Base-by-base conservation (phyloP, 2,113 vertebrate species). In the Oreotrochilus melanogaster region DNA sequence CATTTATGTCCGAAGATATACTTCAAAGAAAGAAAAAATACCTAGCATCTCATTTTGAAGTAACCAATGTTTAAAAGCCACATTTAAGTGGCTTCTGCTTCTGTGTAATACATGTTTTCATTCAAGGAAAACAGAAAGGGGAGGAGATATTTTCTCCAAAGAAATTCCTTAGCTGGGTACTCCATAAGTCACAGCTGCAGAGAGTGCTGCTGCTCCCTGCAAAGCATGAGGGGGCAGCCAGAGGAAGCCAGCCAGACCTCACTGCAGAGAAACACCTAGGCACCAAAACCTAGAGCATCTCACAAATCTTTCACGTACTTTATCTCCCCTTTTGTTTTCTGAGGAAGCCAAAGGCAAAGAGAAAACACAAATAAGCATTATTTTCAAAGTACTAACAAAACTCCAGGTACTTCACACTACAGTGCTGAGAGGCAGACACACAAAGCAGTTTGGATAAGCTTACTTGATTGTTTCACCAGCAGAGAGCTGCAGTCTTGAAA, bases 1-100 rank as follows among this genome's bases (percentile, higher is more conserved):
- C 64, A 56, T 66, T 92, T 88, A 64, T 5, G 25, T 58, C 25
- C 16, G 30, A 89, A 88, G 78, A 88, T 35, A 76, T 1, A 97
- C 89, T 95, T 94, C 95, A 96, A 96, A 94, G 86, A 75, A 83
- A 79, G 1, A 30, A 61, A 70, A 71, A 75, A 94, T 6, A 84
- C 60, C 65, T 89, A 76, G 42, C 71, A 83, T 16, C 71, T 86
- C 50, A 90, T 94, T 96, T 61, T 54, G 67, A 92, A 54, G 82
- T 73, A 93, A 93, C 64, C 28, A 30, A 0, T 54, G 25, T 79
- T 95, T 96, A 95, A 92, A 95, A 96, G 72, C 51, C 79, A 83
- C 83, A 86, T 54, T 65, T 72, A 95, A 93, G 67, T 42, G 62
- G 79, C 35, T 85, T 72, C n/a, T 61, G 14, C 60, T 47, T 73